Evolutionary conservation across 1,140 invertebrate species (phyloP).

Genomic region (Wasmannia auropunctata): DNA sequence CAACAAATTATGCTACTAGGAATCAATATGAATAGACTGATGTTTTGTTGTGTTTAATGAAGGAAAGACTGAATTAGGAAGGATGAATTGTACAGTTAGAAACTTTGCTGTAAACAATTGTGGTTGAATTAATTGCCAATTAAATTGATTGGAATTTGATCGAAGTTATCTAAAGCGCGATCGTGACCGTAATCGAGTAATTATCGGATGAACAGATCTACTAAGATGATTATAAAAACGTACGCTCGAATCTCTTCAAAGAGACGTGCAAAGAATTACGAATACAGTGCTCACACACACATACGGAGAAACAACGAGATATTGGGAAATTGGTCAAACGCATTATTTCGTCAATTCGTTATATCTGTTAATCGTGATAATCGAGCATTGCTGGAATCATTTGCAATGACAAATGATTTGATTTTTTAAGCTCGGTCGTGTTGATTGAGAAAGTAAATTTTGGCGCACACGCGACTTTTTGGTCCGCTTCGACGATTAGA

Average conservation of each 20-base stretch:
- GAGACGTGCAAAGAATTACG: slow-evolving; percentile 3
- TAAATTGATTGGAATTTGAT: not conserved
- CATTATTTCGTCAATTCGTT: not conserved
- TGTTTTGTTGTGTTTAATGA: not conserved
- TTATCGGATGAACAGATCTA: not conserved
- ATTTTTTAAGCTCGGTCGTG: slow-evolving; percentile 14
- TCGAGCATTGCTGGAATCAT: not conserved
- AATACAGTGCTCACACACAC: slow-evolving; percentile 43
- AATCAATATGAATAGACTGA: not conserved
- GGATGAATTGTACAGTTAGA: not conserved
- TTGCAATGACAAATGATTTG: not conserved
- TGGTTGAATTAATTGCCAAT: not conserved
- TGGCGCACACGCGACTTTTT: not conserved
- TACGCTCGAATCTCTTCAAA: not conserved
- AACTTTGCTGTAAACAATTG: not conserved
- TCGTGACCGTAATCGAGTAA: not conserved
- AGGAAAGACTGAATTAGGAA: not conserved
- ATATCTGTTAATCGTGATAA: not conserved
- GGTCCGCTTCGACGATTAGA: not conserved
- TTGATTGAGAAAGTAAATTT: slow-evolving; percentile 14
- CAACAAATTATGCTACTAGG: too few species aligned
- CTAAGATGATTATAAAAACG: slow-evolving; percentile 12
- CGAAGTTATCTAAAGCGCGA: not conserved
- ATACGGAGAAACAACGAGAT: slow-evolving; percentile 44
- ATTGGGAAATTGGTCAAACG: slow-evolving; percentile 65